phyloP scores from a whole-genome alignment of 92 coral and sea anemone genomes.

The Actinernus sp. region DNA sequence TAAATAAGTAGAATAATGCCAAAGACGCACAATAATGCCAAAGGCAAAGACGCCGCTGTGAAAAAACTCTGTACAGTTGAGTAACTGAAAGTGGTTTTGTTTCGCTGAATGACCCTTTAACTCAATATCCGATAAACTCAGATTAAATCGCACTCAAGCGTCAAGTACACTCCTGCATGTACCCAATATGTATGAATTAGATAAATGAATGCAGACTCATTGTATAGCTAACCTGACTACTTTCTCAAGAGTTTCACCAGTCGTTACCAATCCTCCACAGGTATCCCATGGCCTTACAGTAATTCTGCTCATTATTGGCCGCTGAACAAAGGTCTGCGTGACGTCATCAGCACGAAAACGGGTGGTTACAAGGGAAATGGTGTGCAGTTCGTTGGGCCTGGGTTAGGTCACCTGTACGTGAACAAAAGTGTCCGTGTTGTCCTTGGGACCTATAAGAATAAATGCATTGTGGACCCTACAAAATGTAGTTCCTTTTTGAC shows the following conservation, averaged over 20 bases:
- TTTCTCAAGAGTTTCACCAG: background rate
- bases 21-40: too few relatives aligned
- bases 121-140: too few relatives aligned
- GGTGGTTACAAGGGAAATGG: conserved; percentile 55
- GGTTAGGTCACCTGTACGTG: conserved; percentile 51
- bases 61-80: too few relatives aligned
- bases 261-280: background rate
- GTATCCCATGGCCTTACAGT: conserved; percentile 28
- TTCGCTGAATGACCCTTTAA: too few relatives aligned
- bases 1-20: too few relatives aligned
- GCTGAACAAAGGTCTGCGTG: conserved; percentile 55
- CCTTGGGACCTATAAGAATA: conserved; percentile 57
- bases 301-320: conserved; percentile 78
- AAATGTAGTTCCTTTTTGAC: conserved; percentile 52
- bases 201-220: too few relatives aligned
- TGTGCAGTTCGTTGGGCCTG: conserved; percentile 46
- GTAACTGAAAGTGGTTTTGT: too few relatives aligned
- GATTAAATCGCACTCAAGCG: too few relatives aligned
- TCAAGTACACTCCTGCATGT: too few relatives aligned
- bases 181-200: too few relatives aligned
- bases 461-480: conserved; percentile 71
- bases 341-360: conserved; percentile 46
- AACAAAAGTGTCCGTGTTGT: conserved; percentile 49
- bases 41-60: too few relatives aligned
- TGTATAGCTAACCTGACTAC: background rate